A percentile compares a stretch with the other conserved stretches of the same genome.
Evolutionary conservation across 2,797 vertebrate genomes (phyloP).

Genomic region (Bryconaethiops microstoma): DNA sequence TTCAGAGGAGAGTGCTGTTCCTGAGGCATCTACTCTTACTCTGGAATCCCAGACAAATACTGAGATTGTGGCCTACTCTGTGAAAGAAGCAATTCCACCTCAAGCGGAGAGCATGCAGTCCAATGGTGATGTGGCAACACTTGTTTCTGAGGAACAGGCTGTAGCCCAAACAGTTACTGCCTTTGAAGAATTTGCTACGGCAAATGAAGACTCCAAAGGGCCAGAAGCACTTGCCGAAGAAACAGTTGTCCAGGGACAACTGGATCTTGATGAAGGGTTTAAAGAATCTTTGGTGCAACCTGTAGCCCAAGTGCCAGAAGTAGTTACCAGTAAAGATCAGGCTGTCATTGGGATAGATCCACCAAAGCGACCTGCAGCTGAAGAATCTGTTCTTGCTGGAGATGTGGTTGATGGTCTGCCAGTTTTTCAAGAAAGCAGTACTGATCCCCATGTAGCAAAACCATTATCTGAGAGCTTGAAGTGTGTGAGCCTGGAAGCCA

Average conservation of each 20-base stretch:
- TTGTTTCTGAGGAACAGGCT: neutral
- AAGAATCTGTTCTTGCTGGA: conserved; percentile 16
- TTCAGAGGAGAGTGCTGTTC: conserved; percentile 59
- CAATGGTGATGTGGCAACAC: neutral
- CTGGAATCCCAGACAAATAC: conserved; percentile 53
- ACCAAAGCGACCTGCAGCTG: neutral
- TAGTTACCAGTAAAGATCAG: conserved; percentile 27
- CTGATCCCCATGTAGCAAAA: conserved; percentile 26
- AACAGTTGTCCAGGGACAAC: conserved; percentile 18
- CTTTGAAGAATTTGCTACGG: conserved; percentile 39
- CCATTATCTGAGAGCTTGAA: conserved; percentile 9
- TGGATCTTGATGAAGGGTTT: neutral
- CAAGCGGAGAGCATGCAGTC: neutral
- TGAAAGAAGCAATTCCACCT: neutral
- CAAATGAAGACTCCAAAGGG: conserved; percentile 5
- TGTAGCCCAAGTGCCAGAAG: conserved; percentile 33
- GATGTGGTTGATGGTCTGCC: neutral
- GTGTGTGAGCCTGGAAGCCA: conserved; percentile 6
- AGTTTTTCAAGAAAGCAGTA: neutral
- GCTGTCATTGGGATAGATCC: neutral
- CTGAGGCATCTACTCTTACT: conserved; percentile 54
- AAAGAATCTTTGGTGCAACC: conserved; percentile 41
- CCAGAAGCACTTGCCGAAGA: conserved; percentile 11
- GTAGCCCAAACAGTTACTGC: conserved; percentile 21
- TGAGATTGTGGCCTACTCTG: conserved; percentile 46